phyloP scores from a whole-genome alignment of 2,888 invertebrate genomes.

The Drosophila fungiperda region DNA sequence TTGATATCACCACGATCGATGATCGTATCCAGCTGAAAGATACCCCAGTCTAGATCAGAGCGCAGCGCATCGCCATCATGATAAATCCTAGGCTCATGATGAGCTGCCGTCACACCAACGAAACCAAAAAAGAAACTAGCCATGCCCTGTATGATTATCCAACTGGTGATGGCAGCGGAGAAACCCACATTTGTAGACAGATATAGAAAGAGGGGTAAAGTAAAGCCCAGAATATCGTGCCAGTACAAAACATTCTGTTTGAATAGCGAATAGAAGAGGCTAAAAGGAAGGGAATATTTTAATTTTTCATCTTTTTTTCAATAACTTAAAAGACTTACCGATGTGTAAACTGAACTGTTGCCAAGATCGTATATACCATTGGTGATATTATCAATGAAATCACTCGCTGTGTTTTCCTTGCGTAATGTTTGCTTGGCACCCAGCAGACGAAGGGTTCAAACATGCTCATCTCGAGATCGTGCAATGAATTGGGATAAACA shows the following conservation, averaged over 20 bases:
- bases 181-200: conserved; percentile 69
- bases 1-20: conserved; percentile 89
- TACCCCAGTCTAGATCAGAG: conserved; percentile 89
- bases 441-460: conserved; percentile 89
- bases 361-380: conserved; percentile 62
- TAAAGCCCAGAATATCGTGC: conserved; percentile 84
- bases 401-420: conserved; percentile 85
- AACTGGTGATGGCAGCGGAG: conserved; percentile 78
- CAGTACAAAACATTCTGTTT: conserved; percentile 70
- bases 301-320: neutral
- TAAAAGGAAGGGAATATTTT: neutral
- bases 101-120: conserved; percentile 90
- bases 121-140: conserved; percentile 87
- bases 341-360: conserved; percentile 42
- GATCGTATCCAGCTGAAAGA: conserved; percentile 90
- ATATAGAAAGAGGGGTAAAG: conserved; percentile 84
- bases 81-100: conserved; percentile 91
- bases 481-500: conserved; percentile 90
- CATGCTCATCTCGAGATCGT: conserved; percentile 90
- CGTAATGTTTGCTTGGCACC: conserved; percentile 86
- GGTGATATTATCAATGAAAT: conserved; percentile 86
- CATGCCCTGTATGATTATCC: conserved; percentile 86
- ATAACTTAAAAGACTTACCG: conserved; percentile 47
- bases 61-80: conserved; percentile 90
- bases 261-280: conserved; percentile 57